Base-by-base conservation (phyloP, 2,797 vertebrate genomes). In the Lindbergichthys nudifrons region DNA sequence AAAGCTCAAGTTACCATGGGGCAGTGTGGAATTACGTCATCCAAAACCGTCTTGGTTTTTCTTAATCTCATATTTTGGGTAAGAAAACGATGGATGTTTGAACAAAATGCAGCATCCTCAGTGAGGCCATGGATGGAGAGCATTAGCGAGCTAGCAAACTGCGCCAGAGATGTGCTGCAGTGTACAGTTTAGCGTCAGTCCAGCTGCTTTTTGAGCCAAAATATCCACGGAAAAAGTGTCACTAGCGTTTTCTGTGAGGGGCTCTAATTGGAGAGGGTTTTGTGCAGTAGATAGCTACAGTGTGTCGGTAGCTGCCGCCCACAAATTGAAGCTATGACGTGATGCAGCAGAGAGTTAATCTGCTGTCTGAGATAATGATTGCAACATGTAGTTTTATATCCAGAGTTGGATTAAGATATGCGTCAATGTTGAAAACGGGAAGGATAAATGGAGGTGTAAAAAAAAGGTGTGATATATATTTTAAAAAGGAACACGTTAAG, bases 21-120 rank as follows among this genome's bases (percentile, higher is more conserved):
- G 30, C 97, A 98, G 93, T 99, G 98, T 82, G 97, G 97, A 15
- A 97, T 99, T 78, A 99, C 97, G 54, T 99, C 98, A n/a, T 99
- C 98, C 58, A 99, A 99, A 93, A 99, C 98, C 73, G 97, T 99
- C 58, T 82, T 99, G 87, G 96, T 99, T 84, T 99, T 99, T 81
- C 96, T 99, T 68, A 99, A 99, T 86, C 97, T 99, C 68, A 98
- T 99, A 82, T 99, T 99, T 85, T 98, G 98, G 98, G 98, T 98
- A 95, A 98, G 91, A 52, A 82, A 80, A 30, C 51, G 54, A 3
- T 9, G 30, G 16, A 32, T 67, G 56, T 71, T 26, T 26, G 70
- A 62, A 79, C 77, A 81, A 67, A 77, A 86, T 78, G 80, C 74
- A 80, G 83, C 85, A 76, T 79, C 82, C 48, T 36, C 57, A 3